phyloP scores from a whole-genome alignment of 2,113 vertebrate species.

The Labeo rohita region DNA sequence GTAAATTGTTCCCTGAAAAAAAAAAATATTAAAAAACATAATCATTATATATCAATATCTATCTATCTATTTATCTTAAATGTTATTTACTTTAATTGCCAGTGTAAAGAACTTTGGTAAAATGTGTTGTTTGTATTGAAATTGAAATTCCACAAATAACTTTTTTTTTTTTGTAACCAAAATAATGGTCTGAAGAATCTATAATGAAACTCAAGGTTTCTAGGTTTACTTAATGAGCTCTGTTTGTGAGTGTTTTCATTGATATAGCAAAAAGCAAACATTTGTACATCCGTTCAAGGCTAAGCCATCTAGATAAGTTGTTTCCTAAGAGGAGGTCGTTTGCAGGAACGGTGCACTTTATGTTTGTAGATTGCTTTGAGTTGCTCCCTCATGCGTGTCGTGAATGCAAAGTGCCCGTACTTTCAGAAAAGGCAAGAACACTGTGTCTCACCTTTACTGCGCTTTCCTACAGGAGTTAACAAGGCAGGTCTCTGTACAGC shows the following conservation, averaged over 20 bases:
- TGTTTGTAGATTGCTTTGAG: neutral
- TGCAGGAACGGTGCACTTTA: neutral
- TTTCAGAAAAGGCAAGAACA: neutral
- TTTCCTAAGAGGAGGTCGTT: conserved; percentile 2
- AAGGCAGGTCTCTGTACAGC: neutral
- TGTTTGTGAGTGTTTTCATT: neutral
- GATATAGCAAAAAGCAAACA: neutral
- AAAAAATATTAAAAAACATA: too few species aligned
- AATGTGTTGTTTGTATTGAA: too few species aligned
- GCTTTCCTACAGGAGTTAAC: neutral
- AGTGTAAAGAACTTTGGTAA: too few species aligned
- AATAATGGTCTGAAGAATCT: neutral
- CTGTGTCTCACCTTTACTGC: neutral
- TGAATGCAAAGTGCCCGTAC: neutral
- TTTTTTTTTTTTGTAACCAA: conserved; percentile 5
- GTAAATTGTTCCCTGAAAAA: too few species aligned
- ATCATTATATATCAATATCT: too few species aligned
- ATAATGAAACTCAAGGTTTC: neutral
- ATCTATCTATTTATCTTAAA: too few species aligned
- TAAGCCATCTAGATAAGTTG: neutral
- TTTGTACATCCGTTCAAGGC: neutral
- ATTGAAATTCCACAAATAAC: neutral
- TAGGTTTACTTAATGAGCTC: neutral
- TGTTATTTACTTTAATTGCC: too few species aligned
- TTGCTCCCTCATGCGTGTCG: neutral